Percentiles rank a stretch among this genome's conserved stretches.
These are phyloP conservation scores for Anser brachyrhynchus DNA, from an alignment of 2,113 vertebrate species.

Conservation along the genomic window DNA sequence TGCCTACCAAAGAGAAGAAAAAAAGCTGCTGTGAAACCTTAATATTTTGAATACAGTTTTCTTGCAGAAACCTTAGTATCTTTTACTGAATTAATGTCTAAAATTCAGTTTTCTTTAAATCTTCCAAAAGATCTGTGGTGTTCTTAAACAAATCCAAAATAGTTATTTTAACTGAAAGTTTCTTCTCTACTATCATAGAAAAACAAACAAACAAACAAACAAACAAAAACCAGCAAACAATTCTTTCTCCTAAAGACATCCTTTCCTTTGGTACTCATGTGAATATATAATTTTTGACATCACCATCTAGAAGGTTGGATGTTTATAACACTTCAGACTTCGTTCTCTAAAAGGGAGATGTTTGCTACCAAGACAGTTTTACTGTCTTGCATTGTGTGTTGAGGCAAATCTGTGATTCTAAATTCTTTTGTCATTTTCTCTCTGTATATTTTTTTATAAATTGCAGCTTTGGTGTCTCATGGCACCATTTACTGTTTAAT, in stretches of 20 bases:
- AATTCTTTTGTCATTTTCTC: neutral
- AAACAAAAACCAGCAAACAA: neutral
- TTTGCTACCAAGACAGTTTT: neutral
- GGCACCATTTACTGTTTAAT: neutral
- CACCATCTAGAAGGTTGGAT: neutral
- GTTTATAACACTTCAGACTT: neutral
- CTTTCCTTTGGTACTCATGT: neutral
- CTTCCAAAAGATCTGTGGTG: neutral
- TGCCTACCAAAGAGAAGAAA: neutral
- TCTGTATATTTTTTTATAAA: neutral
- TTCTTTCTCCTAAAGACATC: neutral
- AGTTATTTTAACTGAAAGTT: neutral
- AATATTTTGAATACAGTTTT: neutral
- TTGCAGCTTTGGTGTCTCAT: neutral
- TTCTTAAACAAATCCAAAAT: neutral
- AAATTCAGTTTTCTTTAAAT: neutral
- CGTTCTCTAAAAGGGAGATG: neutral
- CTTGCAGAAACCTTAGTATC: neutral
- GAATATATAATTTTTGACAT: neutral
- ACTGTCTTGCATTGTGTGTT: neutral
- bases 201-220: too few relatives aligned
- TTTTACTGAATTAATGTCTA: neutral
- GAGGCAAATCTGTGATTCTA: neutral
- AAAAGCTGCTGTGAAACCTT: neutral
- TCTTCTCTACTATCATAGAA: neutral